These are phyloP conservation scores for Pseudorasbora parva DNA, from an alignment of 2,113 vertebrate species.

Conservation along the genomic window DNA sequence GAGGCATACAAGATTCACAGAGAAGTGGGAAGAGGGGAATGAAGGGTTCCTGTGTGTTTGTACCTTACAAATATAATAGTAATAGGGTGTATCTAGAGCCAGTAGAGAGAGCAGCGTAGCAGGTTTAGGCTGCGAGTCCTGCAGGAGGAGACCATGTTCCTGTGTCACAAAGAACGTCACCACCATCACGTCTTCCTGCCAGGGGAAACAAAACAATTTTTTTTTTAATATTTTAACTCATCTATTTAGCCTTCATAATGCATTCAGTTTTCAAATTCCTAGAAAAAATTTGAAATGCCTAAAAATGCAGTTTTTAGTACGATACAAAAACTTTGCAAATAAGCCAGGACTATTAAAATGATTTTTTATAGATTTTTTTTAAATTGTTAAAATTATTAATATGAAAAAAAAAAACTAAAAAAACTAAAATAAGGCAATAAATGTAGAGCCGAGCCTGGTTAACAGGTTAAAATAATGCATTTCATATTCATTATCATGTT, in stretches of 20 bases:
- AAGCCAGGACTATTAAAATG: too few relatives aligned
- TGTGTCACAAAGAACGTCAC: conserved; percentile 91
- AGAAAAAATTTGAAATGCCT: too few relatives aligned
- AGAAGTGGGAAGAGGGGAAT: neutral
- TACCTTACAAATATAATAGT: conserved; percentile 94
- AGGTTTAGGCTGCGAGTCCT: conserved; percentile 85
- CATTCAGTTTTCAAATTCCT: too few relatives aligned
- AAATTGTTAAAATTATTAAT: too few relatives aligned
- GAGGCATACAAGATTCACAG: neutral
- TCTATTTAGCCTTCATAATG: neutral
- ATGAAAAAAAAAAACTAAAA: too few relatives aligned
- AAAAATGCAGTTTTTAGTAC: too few relatives aligned
- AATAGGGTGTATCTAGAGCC: conserved; percentile 89
- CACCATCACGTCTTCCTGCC: conserved; percentile 82
- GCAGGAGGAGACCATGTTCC: conserved; percentile 89
- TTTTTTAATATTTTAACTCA: neutral
- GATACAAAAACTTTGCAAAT: too few relatives aligned
- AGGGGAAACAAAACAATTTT: conserved; percentile 15
- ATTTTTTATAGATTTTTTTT: too few relatives aligned
- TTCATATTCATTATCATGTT: neutral
- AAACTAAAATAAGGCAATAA: too few relatives aligned
- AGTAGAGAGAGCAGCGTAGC: conserved; percentile 81
- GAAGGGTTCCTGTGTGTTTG: neutral
- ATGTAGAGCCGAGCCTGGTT: too few relatives aligned
- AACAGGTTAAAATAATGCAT: too few relatives aligned